Conservation (phyloP, 2,113 vertebrate species). For the Myotis brandtii region DNA sequence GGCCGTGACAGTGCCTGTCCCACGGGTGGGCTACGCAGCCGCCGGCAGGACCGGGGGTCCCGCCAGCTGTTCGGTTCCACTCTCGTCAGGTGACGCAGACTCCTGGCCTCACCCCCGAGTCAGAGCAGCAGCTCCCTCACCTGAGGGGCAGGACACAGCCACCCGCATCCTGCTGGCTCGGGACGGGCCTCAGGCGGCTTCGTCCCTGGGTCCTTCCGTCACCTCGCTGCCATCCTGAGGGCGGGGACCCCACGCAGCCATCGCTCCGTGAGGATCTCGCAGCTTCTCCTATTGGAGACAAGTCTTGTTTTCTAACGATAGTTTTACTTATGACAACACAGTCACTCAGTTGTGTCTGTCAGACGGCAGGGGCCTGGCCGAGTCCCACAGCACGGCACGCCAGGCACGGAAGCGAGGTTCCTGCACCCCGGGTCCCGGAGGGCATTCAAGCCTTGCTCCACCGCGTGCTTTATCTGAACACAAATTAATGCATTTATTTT, state of each 20-base stretch:
- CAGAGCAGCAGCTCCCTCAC: no score
- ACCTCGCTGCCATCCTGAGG: not conserved
- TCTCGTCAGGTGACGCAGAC: not conserved
- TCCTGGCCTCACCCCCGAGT: not conserved
- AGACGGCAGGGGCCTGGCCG: not conserved
- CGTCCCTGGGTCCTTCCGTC: not conserved
- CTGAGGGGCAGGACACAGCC: not conserved
- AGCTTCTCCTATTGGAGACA: constrained; percentile 52
- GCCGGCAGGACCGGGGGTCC: not conserved
- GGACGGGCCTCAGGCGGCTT: no score
- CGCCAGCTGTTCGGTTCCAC: no score
- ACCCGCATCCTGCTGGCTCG: not conserved
- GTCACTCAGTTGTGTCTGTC: constrained; percentile 24
- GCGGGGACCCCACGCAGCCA: not conserved
- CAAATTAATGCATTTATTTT: constrained; percentile 67
- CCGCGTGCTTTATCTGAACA: constrained; percentile 51
- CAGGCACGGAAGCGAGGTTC: fast-evolving
- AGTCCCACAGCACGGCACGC: not conserved
- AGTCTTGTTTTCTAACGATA: constrained; percentile 47
- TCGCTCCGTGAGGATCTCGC: not conserved
- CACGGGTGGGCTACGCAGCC: fast-evolving
- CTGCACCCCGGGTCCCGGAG: not conserved
- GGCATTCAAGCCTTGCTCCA: not conserved
- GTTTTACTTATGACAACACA: constrained; percentile 10
- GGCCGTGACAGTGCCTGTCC: not conserved